Conservation (phyloP, 2,888 invertebrate genomes). For the Polyommatus iphigenia region DNA sequence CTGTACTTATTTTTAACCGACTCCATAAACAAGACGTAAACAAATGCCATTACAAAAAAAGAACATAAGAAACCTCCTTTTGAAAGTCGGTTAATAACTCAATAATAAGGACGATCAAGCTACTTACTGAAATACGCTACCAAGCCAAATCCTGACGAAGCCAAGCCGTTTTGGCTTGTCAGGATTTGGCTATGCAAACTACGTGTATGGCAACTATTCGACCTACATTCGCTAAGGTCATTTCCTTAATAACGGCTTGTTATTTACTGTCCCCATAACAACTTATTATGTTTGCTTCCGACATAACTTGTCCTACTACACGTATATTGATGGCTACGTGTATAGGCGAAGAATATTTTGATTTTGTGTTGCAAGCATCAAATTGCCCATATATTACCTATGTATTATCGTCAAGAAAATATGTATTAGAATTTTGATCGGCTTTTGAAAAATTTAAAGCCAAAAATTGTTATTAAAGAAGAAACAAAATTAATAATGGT, state of each 20-base stretch:
- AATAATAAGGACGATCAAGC: not conserved
- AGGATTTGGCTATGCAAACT: not conserved
- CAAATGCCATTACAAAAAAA: too few relatives aligned
- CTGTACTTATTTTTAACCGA: too few relatives aligned
- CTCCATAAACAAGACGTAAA: too few relatives aligned
- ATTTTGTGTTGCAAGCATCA: not conserved
- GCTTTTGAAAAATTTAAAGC: too few relatives aligned
- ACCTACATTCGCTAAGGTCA: constrained; percentile 14
- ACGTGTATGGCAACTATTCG: not conserved
- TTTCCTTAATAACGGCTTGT: constrained; percentile 10
- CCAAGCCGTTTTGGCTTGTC: not conserved
- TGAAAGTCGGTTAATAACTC: not conserved
- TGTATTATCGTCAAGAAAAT: too few relatives aligned
- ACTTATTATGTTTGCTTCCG: constrained; percentile 12
- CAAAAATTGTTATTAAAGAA: too few relatives aligned
- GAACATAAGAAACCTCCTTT: too few relatives aligned
- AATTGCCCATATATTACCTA: too few relatives aligned
- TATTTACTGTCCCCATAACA: constrained; percentile 8
- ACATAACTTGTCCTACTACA: not conserved
- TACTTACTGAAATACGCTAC: not conserved
- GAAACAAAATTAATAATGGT: too few relatives aligned
- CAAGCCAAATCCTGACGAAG: not conserved
- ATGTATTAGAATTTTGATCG: too few relatives aligned
- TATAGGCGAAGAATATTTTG: not conserved
- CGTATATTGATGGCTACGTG: too few relatives aligned